Evolutionary conservation across 2,888 invertebrate genomes (phyloP), one percentile per base, ranked within the genome.

Genomic region (Melanotus villosus): DNA sequence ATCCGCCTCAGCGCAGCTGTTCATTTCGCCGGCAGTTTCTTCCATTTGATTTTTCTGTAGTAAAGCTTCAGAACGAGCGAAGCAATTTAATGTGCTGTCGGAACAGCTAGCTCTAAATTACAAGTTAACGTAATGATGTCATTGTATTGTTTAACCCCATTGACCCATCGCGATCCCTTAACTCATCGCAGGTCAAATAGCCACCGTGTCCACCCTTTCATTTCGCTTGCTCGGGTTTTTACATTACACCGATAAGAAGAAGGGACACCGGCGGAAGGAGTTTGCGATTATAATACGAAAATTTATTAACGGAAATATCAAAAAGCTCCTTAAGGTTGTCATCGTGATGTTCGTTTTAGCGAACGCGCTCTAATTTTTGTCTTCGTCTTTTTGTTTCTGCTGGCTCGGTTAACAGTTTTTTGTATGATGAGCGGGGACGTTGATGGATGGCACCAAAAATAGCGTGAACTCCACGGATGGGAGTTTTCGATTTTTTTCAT

Each of bases 121-220:
- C 26, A 58, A 16, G 16, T 47, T 32, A 60, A 63, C 26, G 63
- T 52, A 56, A 56, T 56, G 65, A 65, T 65, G 65, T 65, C 60
- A 66, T 66, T 63, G 41, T 16, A 41, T 52, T 66, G 43, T 52
- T 66, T 60, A 60, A 60, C 66, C 54, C 43, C 41, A 10, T 54
- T 54, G 59, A 66, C 59, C 66, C 43, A 57, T 5, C 12, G 26
- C 45, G 52, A 56, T 56, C 43, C 41, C 50, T 23, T 18, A 41
- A 54, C 14, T 52, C 23, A 16, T 36, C 36, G 10, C 12, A 12
- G 52, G 36, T 52, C 54, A 63, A 30, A 19, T 21, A 50, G 6
- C 30, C 43, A 43, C 41, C 26, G 26, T 5, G 26, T 26, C 26
- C 26, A 41, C 41, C 21, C 38, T 36, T 34, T 10, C 36, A 34